phyloP scores from a whole-genome alignment of 2,888 invertebrate species.

The Schizotus pectinicornis region DNA sequence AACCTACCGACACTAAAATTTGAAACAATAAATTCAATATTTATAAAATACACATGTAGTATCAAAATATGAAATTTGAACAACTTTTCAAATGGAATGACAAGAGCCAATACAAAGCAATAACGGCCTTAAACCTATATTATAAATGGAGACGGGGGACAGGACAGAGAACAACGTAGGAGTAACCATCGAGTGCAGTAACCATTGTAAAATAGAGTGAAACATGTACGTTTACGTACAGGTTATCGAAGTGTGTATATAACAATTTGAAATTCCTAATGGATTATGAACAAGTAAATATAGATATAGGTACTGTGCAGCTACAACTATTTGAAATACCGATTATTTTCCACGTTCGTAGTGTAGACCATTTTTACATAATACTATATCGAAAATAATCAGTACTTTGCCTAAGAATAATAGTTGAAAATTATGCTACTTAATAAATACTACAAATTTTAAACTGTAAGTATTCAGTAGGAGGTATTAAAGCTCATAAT shows the following conservation, averaged over 20 bases:
- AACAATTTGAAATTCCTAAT: constrained; percentile 50
- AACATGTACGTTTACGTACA: constrained; percentile 38
- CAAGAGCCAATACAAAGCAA: constrained; percentile 32
- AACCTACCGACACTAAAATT: constrained; percentile 12
- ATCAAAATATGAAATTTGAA: constrained; percentile 34
- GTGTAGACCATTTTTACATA: not conserved
- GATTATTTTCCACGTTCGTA: constrained; percentile 33
- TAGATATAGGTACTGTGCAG: constrained; percentile 49
- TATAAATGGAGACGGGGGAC: constrained; percentile 30
- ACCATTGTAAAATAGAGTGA: constrained; percentile 47
- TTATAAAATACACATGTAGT: constrained; percentile 41
- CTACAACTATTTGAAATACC: constrained; percentile 42
- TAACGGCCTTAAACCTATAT: constrained; percentile 38
- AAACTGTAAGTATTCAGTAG: constrained; percentile 39
- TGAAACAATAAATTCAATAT: constrained; percentile 41
- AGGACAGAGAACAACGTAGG: constrained; percentile 5
- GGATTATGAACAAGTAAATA: constrained; percentile 51
- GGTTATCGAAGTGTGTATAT: constrained; percentile 44
- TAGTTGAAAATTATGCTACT: constrained; percentile 48
- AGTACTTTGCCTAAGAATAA: constrained; percentile 39
- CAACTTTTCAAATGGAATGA: constrained; percentile 44
- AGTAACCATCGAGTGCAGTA: constrained; percentile 43
- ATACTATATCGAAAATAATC: constrained; percentile 33
- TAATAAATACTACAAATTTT: constrained; percentile 48
- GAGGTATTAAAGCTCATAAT: constrained; percentile 45